Evolutionary conservation across 2,113 vertebrate species (phyloP).

Genomic region (Alaudala cheleensis): DNA sequence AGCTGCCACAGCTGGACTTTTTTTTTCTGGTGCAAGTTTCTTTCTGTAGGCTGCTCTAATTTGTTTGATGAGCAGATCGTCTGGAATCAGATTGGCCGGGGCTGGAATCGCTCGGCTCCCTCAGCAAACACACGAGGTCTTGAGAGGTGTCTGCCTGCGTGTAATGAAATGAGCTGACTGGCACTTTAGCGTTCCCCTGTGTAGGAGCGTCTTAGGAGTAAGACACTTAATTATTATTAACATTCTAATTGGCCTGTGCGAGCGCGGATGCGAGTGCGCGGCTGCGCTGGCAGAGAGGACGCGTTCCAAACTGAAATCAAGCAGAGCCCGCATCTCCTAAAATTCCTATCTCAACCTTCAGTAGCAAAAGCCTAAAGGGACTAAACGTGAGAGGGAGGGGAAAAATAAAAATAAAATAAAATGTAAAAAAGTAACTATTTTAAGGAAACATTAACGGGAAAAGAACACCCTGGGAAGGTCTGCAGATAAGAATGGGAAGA

Average conservation of each 20-base stretch:
- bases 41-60: neutral
- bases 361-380: neutral
- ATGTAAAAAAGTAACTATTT: neutral
- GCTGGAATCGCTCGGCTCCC: constrained; percentile 5
- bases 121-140: constrained; percentile 21
- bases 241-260: constrained; percentile 49
- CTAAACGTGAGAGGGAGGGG: neutral
- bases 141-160: constrained; percentile 35
- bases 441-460: neutral
- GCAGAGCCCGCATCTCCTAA: neutral
- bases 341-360: neutral
- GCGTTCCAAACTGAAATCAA: neutral
- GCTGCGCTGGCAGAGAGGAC: neutral
- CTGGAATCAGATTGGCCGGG: constrained; percentile 3
- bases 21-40: neutral
- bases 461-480: constrained; percentile 33
- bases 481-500: constrained; percentile 26
- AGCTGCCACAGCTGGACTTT: constrained; percentile 12
- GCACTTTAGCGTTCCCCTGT: constrained; percentile 57
- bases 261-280: neutral
- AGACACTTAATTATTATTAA: constrained; percentile 67
- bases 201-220: constrained; percentile 59
- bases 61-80: constrained; percentile 15
- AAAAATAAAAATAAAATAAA: too few species aligned
- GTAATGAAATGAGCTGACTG: constrained; percentile 60